A percentile compares a stretch with the other conserved stretches of the same genome.
These are phyloP conservation scores for Zygaena filipendulae DNA, from an alignment of 2,888 invertebrate genomes.

Conservation along the genomic window DNA sequence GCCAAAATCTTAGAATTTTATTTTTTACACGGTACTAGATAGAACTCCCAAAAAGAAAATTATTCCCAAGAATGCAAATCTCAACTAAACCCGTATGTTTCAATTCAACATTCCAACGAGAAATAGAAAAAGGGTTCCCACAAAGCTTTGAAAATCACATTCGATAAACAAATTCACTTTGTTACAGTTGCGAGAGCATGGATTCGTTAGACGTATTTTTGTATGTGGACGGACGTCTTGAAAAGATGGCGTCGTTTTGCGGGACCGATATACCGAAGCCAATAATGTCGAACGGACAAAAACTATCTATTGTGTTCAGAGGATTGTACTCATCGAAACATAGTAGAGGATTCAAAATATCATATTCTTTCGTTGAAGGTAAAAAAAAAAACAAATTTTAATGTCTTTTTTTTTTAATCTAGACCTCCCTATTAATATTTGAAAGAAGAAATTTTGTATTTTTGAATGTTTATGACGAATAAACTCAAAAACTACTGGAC, in stretches of 20 bases:
- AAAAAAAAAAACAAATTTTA: constrained; percentile 48
- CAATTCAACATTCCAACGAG: no score
- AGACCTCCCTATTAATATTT: no score
- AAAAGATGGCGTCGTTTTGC: constrained; percentile 90
- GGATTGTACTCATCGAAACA: constrained; percentile 80
- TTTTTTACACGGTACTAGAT: no score
- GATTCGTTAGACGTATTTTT: constrained; percentile 84
- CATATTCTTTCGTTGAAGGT: constrained; percentile 92
- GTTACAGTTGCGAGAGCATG: constrained; percentile 80
- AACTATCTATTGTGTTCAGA: constrained; percentile 85
- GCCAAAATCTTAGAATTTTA: no score
- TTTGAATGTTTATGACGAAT: no score
- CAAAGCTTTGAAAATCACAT: neutral
- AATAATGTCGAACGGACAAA: constrained; percentile 92
- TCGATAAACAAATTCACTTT: constrained; percentile 15
- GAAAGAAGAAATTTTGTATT: constrained; percentile 2
- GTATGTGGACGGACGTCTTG: constrained; percentile 84
- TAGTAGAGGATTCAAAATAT: constrained; percentile 88
- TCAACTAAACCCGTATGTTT: no score
- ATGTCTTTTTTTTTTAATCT: constrained; percentile 6
- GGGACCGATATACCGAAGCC: constrained; percentile 85
- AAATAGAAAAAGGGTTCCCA: no score
- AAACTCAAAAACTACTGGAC: no score
- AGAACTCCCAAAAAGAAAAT: no score
- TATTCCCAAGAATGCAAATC: no score